A percentile compares a stretch with the other conserved stretches of the same genome.
phyloP scores from a whole-genome alignment of 2,797 vertebrate genomes.

The Serranus cabrilla region DNA sequence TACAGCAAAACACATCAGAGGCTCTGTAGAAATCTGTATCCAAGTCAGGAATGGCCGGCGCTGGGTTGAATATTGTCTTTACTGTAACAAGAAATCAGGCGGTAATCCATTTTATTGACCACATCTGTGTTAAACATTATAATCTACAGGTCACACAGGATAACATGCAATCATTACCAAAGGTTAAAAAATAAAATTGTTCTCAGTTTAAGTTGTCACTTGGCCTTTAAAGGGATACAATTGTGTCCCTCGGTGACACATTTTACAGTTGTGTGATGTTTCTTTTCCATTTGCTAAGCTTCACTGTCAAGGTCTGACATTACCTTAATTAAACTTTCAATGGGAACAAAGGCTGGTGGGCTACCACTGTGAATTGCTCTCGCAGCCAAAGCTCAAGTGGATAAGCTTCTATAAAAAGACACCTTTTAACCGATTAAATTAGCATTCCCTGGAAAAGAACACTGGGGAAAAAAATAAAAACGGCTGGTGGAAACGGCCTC shows the following conservation, averaged over 20 bases:
- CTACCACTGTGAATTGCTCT: slow-evolving; percentile 64
- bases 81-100: slow-evolving; percentile 84
- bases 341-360: slow-evolving; percentile 65
- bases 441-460: slow-evolving; percentile 62
- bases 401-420: slow-evolving; percentile 73
- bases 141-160: slow-evolving; percentile 19
- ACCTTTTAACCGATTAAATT: slow-evolving; percentile 78
- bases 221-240: slow-evolving; percentile 22
- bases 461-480: background rate
- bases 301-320: slow-evolving; percentile 59
- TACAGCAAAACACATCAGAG: slow-evolving; percentile 97
- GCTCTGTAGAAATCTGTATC: slow-evolving; percentile 90
- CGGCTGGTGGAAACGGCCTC: slow-evolving; percentile 39
- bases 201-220: slow-evolving; percentile 32
- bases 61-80: slow-evolving; percentile 97
- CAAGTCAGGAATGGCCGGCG: slow-evolving; percentile 91
- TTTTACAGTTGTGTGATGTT: slow-evolving; percentile 47
- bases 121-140: slow-evolving; percentile 20
- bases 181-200: slow-evolving; percentile 12
- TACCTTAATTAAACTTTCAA: slow-evolving; percentile 73
- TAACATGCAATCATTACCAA: slow-evolving; percentile 25
- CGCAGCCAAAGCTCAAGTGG: slow-evolving; percentile 68
- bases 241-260: slow-evolving; percentile 37
- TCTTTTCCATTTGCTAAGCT: slow-evolving; percentile 51
- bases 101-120: slow-evolving; percentile 16